Base-by-base conservation (phyloP, 2,113 vertebrate genomes). In the Prionailurus viverrinus region DNA sequence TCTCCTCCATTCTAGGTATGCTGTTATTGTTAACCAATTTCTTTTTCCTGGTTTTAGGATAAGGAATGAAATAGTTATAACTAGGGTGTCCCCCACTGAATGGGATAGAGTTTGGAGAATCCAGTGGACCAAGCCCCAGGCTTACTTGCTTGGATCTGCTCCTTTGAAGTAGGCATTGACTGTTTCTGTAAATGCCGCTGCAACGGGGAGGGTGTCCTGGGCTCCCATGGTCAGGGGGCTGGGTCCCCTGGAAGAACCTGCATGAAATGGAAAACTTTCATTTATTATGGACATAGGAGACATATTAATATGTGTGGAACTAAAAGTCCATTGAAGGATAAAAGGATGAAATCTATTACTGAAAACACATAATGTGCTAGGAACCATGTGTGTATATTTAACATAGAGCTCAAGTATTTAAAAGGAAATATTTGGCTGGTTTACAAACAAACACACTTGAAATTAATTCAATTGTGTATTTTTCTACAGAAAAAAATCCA, bases 151-250 rank as follows among this genome's bases (percentile, higher is more conserved):
- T 73, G 99, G 99, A 98, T 99, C 99, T 0, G 99, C 99, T 97
- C 99, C 99, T 99, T 99, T 99, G 98, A 99, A 99, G 98, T 99
- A 99, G 4, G 99, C 99, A 39, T 99, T 99, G 98, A 99, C 99
- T 0, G 99, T 99, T 97, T 99, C 99, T 3, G 99, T 99, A 99
- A 99, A 99, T 96, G 99, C 99, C 15, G 99, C 99, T 2, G 99
- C 99, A 53, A 99, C 99, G 1, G 99, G 99, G 41, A 99, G 99
- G 33, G 99, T 99, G 98, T 99, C 99, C 98, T 99, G 99, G 25
- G 99, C 99, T 66, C 99, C 99, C 99, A 99, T 99, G 97, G 99
- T 99, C n/a, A 99, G 99, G 8, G 99, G 99, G 97, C 99, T 99
- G 92, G 99, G 99, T 9, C 99, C 99, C 98, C 99, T 98, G 3